Evolutionary conservation across 2,888 invertebrate genomes (phyloP), one percentile per base, ranked within the genome.

Genomic region (Scaptodrosophila latifasciaeformis): DNA sequence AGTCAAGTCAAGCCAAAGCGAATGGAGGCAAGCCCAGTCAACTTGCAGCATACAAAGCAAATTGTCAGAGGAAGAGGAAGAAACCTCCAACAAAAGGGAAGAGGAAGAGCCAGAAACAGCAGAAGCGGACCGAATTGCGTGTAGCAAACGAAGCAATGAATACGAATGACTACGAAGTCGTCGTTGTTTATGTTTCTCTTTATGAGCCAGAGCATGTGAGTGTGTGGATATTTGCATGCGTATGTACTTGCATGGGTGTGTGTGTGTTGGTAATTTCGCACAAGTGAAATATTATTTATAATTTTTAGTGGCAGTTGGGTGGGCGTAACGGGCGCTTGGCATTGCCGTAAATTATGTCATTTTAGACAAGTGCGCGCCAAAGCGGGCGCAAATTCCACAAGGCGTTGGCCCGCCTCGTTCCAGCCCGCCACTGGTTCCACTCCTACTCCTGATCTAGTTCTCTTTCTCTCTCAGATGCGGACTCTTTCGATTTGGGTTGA

Each of bases 241-340:
- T 54, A 49, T 47, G 60, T 35, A 49, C 2, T 50, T 65, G 66
- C 57, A 65, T 68, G 69, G 65, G 65, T 18, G 18, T 39, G 39
- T 40, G 18, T 66, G 57, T 65, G 70, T 66, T 74, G 75, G 81
- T 78, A 68, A 68, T 72, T 72, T 72, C 58, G 75, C 70, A 80
- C 81, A 80, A 78, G 81, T 74, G 72, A 81, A 72, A 74, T 74
- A 74, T 80, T 80, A 80, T 80, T 74, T 74, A 80, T 74, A 74
- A 74, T 74, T 74, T 80, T 62, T 72, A 67, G 72, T 75, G 63
- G 71, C 67, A 68, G 67, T 78, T 75, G 72, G 81, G 81, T 74
- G 72, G 72, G 81, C 81, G 72, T 77, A 59, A 65, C 78, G 75
- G 72, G 70, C 71, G 70, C 81, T 80, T 17, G 13, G 75, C 72